Evolutionary conservation across 2,113 vertebrate genomes (phyloP).

Genomic region (Myrmecobius fasciatus): DNA sequence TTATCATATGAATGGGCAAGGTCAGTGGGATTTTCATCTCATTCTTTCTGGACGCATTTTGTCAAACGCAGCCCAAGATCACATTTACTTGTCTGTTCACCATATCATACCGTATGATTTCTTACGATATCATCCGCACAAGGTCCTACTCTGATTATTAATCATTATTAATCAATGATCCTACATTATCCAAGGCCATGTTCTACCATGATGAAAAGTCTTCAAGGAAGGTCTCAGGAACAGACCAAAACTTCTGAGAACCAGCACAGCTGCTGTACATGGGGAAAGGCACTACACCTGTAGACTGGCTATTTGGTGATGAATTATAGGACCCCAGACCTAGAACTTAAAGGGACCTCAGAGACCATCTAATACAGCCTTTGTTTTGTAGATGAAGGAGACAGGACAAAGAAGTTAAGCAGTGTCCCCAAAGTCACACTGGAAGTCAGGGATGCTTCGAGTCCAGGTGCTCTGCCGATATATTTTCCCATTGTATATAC

Average conservation of each 20-base stretch:
- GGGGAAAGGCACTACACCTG: not conserved
- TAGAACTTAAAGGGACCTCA: not conserved
- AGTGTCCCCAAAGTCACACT: not conserved
- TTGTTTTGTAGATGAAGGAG: not conserved
- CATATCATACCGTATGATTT: not conserved
- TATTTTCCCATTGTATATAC: not conserved
- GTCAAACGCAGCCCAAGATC: not conserved
- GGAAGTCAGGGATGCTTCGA: not conserved
- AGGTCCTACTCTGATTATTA: not conserved
- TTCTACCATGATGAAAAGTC: not conserved
- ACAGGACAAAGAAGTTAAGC: not conserved
- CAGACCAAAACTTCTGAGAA: not conserved
- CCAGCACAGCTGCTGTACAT: not conserved
- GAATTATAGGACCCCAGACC: no score
- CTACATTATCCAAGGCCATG: not conserved
- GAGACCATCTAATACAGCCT: no score
- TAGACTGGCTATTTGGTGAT: not conserved
- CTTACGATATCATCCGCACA: not conserved
- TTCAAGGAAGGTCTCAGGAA: not conserved
- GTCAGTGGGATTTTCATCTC: not conserved
- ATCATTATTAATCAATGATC: not conserved
- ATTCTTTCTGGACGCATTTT: not conserved
- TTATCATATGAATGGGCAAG: not conserved
- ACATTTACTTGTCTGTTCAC: not conserved
- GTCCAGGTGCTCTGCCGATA: not conserved